Percentiles rank a stretch among this genome's conserved stretches.
phyloP scores from a whole-genome alignment of 2,797 vertebrate species.

The Saxicola maurus region DNA sequence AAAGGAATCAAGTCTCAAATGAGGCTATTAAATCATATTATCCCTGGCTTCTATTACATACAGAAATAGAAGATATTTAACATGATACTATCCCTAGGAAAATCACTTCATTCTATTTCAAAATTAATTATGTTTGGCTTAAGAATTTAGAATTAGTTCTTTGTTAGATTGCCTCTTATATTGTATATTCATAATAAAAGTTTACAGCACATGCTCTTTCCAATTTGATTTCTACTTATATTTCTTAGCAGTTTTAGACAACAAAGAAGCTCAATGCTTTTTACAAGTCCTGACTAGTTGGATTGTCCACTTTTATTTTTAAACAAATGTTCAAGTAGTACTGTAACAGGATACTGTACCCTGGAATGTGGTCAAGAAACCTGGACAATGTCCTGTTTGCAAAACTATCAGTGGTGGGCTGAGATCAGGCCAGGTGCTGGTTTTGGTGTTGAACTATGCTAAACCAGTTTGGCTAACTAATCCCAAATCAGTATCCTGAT shows the following conservation, averaged over 20 bases:
- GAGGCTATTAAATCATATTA: not conserved
- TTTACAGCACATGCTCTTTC: not conserved
- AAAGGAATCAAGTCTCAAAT: not conserved
- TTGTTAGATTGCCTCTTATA: not conserved
- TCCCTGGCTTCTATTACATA: not conserved
- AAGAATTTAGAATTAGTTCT: not conserved
- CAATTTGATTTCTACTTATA: not conserved
- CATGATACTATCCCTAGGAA: not conserved
- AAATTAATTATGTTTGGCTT: not conserved
- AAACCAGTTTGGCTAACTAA: not conserved
- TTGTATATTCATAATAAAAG: not conserved
- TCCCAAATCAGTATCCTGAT: not conserved
- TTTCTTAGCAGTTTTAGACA: not conserved
- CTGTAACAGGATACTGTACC: not conserved
- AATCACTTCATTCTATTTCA: not conserved
- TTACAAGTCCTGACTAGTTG: not conserved
- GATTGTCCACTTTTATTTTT: not conserved
- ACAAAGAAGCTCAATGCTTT: not conserved
- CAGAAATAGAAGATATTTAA: not conserved
- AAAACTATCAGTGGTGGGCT: not conserved
- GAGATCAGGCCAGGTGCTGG: not conserved
- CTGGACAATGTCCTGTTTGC: not conserved
- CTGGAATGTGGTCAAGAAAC: not conserved
- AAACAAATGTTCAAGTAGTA: not conserved
- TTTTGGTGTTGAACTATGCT: not conserved